A percentile compares a stretch with the other conserved stretches of the same genome.
phyloP scores from a whole-genome alignment of 2,888 invertebrate species.

The Eurytoma adleriae region DNA sequence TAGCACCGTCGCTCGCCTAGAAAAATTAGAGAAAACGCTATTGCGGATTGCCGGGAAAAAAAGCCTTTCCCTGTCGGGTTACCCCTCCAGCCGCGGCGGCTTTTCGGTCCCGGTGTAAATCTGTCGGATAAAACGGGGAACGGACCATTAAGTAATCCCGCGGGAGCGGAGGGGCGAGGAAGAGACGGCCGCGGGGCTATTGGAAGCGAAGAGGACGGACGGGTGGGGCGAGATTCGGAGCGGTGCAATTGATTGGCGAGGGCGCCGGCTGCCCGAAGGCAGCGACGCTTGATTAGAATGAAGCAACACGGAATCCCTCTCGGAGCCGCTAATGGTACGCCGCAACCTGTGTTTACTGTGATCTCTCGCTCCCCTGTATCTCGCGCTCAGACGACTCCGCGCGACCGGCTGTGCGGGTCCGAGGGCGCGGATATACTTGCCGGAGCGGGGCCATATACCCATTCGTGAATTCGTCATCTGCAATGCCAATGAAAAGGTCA shows the following conservation, averaged over 20 bases:
- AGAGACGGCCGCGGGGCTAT: conserved; percentile 10
- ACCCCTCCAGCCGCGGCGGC: conserved; percentile 17
- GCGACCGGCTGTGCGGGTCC: background rate
- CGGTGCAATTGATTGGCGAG: conserved; percentile 73
- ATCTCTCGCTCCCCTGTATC: conserved; percentile 71
- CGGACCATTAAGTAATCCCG: conserved; percentile 74
- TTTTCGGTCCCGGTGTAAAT: conserved; percentile 67
- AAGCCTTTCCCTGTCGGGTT: conserved; percentile 33
- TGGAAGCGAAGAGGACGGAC: background rate
- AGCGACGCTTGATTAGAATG: conserved; percentile 74
- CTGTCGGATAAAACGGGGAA: conserved; percentile 73
- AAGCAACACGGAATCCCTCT: conserved; percentile 75
- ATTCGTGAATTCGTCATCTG: conserved; percentile 68
- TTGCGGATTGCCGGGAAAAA: conserved; percentile 17
- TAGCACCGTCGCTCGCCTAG: background rate
- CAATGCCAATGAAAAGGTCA: conserved; percentile 72
- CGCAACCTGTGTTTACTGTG: conserved; percentile 74
- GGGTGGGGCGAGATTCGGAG: conserved; percentile 66
- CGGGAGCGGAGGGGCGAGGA: conserved; percentile 67
- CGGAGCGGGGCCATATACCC: background rate
- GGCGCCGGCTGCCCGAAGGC: conserved; percentile 60
- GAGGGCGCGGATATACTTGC: conserved; percentile 6
- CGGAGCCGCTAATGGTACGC: conserved; percentile 74
- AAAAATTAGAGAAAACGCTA: conserved; percentile 46
- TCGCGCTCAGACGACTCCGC: conserved; percentile 14